Evolutionary conservation across 2,888 invertebrate species (phyloP), one percentile per base, ranked within the genome.

Genomic region (Ellobium chinense): DNA sequence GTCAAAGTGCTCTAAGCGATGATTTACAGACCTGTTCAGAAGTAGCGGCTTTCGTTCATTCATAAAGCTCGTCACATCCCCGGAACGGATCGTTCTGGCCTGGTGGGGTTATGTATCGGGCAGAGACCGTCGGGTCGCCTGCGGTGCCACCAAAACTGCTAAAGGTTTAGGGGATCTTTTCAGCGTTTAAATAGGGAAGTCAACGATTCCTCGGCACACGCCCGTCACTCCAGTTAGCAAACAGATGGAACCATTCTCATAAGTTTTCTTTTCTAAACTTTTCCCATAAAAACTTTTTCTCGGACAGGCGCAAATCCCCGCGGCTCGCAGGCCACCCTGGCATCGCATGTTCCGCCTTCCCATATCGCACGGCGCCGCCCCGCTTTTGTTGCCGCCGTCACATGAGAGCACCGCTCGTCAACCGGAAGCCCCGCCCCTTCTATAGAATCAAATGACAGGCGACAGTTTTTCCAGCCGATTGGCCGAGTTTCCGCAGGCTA

Each of bases 231-330:
- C 54, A 9, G 63, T 54, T 31, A 24, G 56, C 56, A 65, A 76
- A 39, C 77, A 77, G 77, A 77, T 77, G 77, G 68, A 77, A 24
- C 39, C 39, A 29, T 77, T 77, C 77, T 77, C 77, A 77, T 77
- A 68, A 58, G 56, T 58, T 76, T 56, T 66, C 76, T 66, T 69
- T 69, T 56, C 12, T 37, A 66, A 34, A 14, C 36, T 24, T 62
- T 36, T 63, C 24, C 54, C 62, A 63, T n/a, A n/a, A n/a, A n/a
- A 29, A 21, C 31, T 54, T 76, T 54, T 65, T 46, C 54, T 31
- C 66, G 56, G 27, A 24, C 27, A 27, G 36, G 29, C 56, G 54
- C 29, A 29, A 62, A 37, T 31, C 36, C 14, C 65, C 54, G 24
- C 14, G 2, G 31, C 21, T 12, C 76, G 9, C 21, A 7, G 56